Base-by-base conservation (phyloP, 2,888 invertebrate species). In the Eledona agricola region DNA sequence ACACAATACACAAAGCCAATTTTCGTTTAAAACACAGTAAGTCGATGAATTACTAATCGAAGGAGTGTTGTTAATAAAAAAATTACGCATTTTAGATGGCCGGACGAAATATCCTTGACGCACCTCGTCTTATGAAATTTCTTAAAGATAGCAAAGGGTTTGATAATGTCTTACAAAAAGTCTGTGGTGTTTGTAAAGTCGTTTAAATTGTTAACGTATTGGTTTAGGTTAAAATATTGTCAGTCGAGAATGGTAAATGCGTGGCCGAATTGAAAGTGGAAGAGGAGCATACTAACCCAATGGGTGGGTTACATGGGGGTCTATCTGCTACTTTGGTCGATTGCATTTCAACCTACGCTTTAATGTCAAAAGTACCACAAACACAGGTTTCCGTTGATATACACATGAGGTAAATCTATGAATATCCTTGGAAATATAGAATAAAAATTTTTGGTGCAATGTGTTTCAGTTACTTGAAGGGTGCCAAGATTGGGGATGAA, bases 271-370 rank as follows among this genome's bases (percentile, higher is more conserved):
- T 94, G 68, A 83, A 81, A 62, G 86, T 95, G 0, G 81, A 79
- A 0, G 78, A 86, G 2, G 87, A 90, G 59, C 89, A 93, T 70
- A 76, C 88, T 1, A 95, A 95, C 75, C 76, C 80, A 7, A 73
- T 79, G 22, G 91, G 91, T 0, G 84, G 85, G 0, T 73, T 96
- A 2, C 96, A 96, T 70, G 95, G 95, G 1, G 96, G 93, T 2
- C 84, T 91, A 64, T 89, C 89, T 1, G 88, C 90, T 1, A 90
- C 91, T 0, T 73, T 95, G 4, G 85, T 92, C 0, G 90, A 91
- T 69, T 78, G 80, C 42, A 73, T 94, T 11, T 93, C 94, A 1
- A 88, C 90, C 0, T 86, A 86, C 69, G 94, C 92, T 0, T 73
- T 95, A 1, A 81, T 88, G 70, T 84, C 89, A 0, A 81, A 84